Evolutionary conservation across 2,113 vertebrate species (phyloP).

Genomic region (Chloroceryle aenea): DNA sequence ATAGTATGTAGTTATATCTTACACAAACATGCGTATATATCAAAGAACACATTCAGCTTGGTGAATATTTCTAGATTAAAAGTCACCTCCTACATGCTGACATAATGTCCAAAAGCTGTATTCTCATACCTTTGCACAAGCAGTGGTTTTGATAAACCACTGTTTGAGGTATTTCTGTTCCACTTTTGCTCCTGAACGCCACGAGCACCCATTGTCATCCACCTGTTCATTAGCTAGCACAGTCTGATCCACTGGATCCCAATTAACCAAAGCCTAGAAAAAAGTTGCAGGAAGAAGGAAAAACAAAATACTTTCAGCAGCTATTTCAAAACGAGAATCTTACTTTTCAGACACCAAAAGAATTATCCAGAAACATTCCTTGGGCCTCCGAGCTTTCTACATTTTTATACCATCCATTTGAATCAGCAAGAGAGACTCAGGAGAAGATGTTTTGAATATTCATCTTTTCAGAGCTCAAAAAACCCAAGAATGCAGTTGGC

Average conservation of each 20-base stretch:
- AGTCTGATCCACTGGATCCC: constrained; percentile 95
- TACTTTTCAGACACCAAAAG: background rate
- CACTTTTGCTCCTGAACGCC: constrained; percentile 94
- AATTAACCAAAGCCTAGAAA: constrained; percentile 92
- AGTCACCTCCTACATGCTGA: background rate
- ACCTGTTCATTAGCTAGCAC: constrained; percentile 97
- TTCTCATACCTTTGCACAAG: constrained; percentile 89
- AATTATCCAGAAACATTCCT: background rate
- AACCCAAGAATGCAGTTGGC: background rate
- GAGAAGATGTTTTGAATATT: background rate
- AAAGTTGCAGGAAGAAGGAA: background rate
- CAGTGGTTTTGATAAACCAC: constrained; percentile 97
- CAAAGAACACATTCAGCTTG: background rate
- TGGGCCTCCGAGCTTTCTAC: background rate
- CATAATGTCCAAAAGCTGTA: background rate
- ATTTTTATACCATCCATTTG: background rate
- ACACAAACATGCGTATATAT: background rate
- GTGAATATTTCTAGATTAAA: background rate
- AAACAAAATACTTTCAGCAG: background rate
- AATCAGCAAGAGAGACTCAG: background rate
- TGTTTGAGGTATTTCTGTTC: constrained; percentile 94
- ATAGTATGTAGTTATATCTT: background rate
- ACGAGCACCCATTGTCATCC: constrained; percentile 90
- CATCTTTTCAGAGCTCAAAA: background rate
- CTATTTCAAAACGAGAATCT: background rate